Percentiles rank a stretch among this genome's conserved stretches.
Evolutionary conservation across 1,140 invertebrate genomes (phyloP).

Genomic region (Drosophila lini): DNA sequence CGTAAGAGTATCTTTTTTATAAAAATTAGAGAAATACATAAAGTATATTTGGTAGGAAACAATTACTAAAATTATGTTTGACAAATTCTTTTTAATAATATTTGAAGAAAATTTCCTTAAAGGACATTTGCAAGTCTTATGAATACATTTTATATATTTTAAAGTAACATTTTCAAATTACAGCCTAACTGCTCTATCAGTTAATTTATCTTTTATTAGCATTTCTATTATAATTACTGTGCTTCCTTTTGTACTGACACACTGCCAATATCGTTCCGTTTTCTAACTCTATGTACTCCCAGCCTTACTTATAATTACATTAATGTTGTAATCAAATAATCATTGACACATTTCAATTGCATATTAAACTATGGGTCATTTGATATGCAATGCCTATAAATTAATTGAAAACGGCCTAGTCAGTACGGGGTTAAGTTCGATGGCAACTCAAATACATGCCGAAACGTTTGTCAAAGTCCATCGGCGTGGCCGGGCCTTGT

Average conservation of each 20-base stretch:
- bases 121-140: too few relatives aligned
- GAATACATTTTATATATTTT: too few relatives aligned
- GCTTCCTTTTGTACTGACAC: not conserved
- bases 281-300: not conserved
- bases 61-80: too few relatives aligned
- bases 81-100: too few relatives aligned
- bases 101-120: too few relatives aligned
- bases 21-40: too few relatives aligned
- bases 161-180: too few relatives aligned
- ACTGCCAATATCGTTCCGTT: not conserved
- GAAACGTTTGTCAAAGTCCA: constrained; percentile 52
- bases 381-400: not conserved
- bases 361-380: constrained; percentile 2
- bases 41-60: too few relatives aligned
- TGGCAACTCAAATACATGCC: constrained; percentile 20
- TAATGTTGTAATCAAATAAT: constrained; percentile 10
- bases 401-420: constrained; percentile 10
- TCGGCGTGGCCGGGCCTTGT: constrained; percentile 40
- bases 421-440: constrained; percentile 16
- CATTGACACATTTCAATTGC: constrained; percentile 9
- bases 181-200: too few relatives aligned
- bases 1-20: not conserved
- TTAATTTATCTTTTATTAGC: too few relatives aligned
- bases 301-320: not conserved
- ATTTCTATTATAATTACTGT: not conserved